Conservation (phyloP, 2,797 vertebrate genomes). For the Cyclura pinguis region DNA sequence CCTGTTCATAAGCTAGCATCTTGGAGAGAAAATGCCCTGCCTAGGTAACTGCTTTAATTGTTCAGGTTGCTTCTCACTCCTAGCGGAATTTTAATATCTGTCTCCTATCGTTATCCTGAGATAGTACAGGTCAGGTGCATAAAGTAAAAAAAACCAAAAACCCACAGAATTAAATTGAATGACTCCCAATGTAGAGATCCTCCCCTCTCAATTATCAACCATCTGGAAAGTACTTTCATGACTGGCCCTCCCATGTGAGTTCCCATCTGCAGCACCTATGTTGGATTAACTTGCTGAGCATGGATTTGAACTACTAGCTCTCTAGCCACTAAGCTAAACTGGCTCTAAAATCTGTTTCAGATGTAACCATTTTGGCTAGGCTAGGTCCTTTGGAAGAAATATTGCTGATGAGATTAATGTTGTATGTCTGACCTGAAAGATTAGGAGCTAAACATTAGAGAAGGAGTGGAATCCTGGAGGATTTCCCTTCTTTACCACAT, state of each 20-base stretch:
- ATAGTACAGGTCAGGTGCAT: neutral
- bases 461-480: neutral
- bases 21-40: neutral
- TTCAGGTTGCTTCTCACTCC: neutral
- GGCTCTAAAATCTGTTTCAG: conserved; percentile 32
- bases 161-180: neutral
- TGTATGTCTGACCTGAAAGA: neutral
- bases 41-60: neutral
- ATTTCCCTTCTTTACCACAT: conserved; percentile 8
- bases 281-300: neutral
- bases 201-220: neutral
- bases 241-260: neutral
- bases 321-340: neutral
- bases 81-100: neutral
- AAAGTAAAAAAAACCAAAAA: neutral
- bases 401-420: neutral
- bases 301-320: neutral
- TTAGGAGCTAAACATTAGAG: conserved; percentile 12
- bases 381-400: neutral
- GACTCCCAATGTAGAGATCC: neutral
- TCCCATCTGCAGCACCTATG: neutral
- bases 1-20: neutral
- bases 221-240: neutral
- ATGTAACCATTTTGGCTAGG: conserved; percentile 9
- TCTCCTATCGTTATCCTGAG: neutral